These are phyloP conservation scores for cat (Felis catus) DNA, from an alignment of 2,113 vertebrate species.

Conservation along the genomic window DNA sequence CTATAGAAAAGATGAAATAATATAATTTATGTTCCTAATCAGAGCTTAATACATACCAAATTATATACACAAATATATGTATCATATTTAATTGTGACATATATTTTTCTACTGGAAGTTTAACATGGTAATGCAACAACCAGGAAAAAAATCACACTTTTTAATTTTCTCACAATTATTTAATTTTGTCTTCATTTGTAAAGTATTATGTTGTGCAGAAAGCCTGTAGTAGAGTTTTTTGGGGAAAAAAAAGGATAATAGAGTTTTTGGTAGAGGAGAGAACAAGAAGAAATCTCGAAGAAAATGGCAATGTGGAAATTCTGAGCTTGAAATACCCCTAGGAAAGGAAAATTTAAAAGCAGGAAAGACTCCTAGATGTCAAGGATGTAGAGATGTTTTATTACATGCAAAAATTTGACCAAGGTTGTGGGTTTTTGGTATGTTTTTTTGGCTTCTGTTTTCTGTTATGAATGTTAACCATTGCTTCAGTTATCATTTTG, in stretches of 20 bases:
- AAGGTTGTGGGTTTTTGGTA: neutral
- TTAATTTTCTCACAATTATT: conserved; percentile 7
- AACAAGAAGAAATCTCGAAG: neutral
- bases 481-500: neutral
- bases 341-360: neutral
- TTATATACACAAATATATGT: neutral
- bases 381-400: neutral
- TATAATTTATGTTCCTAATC: neutral
- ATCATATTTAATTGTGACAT: neutral
- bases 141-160: neutral
- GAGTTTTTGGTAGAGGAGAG: neutral
- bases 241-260: neutral
- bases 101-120: neutral
- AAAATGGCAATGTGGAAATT: neutral
- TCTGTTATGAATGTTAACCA: neutral
- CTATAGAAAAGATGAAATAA: neutral
- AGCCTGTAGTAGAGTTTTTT: neutral
- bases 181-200: conserved; percentile 22
- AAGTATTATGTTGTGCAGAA: neutral
- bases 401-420: neutral
- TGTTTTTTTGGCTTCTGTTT: neutral
- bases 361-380: neutral
- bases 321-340: neutral
- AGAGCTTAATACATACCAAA: neutral
- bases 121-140: neutral